phyloP scores from a whole-genome alignment of 2,113 vertebrate genomes.

The Oenanthe oenanthe region DNA sequence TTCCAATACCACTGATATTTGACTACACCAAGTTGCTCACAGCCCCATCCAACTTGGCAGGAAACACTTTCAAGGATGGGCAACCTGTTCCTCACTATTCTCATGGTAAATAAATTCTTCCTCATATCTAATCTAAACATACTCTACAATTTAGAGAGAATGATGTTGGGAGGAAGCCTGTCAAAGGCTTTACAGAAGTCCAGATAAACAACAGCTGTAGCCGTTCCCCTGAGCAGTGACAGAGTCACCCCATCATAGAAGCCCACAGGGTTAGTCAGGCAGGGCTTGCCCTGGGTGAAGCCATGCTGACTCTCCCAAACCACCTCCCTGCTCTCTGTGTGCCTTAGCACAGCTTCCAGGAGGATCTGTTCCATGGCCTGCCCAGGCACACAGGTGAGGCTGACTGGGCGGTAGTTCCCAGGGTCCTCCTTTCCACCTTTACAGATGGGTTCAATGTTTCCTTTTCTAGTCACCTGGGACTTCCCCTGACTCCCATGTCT shows the following conservation, averaged over 20 bases:
- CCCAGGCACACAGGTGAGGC: neutral
- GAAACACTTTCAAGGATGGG: neutral
- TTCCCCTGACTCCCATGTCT: neutral
- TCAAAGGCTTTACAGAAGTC: neutral
- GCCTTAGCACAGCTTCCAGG: neutral
- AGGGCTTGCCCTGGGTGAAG: neutral
- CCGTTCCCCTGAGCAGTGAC: neutral
- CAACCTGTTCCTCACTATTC: neutral
- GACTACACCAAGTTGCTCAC: neutral
- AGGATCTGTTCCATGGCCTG: neutral
- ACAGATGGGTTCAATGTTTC: neutral
- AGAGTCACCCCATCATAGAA: neutral
- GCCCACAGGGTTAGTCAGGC: neutral
- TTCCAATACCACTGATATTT: neutral
- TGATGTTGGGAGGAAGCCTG: neutral
- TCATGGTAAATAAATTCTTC: neutral
- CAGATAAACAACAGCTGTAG: neutral
- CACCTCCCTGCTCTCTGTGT: neutral
- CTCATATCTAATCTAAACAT: neutral
- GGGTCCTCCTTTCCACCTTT: neutral
- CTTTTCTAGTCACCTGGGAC: neutral
- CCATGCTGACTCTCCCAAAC: rapidly evolving
- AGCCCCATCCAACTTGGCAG: neutral
- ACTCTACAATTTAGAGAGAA: neutral
- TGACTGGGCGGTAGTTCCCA: neutral